A percentile compares a stretch with the other conserved stretches of the same genome.
Conservation (phyloP, 2,888 invertebrate species). For the Griposia aprilina region DNA sequence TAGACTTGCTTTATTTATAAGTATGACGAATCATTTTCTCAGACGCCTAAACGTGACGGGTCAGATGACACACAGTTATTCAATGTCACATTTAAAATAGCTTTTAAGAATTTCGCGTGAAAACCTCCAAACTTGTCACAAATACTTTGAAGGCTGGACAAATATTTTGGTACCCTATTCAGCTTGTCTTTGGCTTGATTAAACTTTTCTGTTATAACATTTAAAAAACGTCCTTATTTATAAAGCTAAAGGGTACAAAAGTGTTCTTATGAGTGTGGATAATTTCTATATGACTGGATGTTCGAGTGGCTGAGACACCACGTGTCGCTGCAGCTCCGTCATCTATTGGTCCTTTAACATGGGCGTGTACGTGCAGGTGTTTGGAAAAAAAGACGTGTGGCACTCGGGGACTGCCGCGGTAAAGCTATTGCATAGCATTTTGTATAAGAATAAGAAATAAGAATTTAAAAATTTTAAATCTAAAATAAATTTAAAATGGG, state of each 20-base stretch:
- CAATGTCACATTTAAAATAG: conserved; percentile 26
- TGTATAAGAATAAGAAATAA: too few species aligned
- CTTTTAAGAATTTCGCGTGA: conserved; percentile 10
- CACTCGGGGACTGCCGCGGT: too few species aligned
- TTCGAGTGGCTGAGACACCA: too few species aligned
- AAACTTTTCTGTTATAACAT: not conserved
- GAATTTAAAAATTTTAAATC: too few species aligned
- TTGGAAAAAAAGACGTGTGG: too few species aligned
- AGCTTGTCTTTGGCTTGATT: not conserved
- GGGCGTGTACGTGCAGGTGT: too few species aligned
- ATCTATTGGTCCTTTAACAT: too few species aligned
- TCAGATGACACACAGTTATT: conserved; percentile 11
- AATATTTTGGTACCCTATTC: conserved; percentile 14
- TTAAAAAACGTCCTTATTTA: not conserved
- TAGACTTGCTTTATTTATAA: too few species aligned
- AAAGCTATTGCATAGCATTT: too few species aligned
- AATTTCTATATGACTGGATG: too few species aligned
- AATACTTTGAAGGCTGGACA: conserved; percentile 18
- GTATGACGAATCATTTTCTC: not conserved
- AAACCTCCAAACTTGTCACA: conserved; percentile 9
- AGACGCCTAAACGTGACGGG: not conserved
- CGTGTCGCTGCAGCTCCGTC: too few species aligned
- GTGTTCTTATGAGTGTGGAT: not conserved
- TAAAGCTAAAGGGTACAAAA: not conserved
- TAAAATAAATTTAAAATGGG: too few species aligned